Conservation (phyloP, 2,113 vertebrate species). For the Actenoides hombroni region DNA sequence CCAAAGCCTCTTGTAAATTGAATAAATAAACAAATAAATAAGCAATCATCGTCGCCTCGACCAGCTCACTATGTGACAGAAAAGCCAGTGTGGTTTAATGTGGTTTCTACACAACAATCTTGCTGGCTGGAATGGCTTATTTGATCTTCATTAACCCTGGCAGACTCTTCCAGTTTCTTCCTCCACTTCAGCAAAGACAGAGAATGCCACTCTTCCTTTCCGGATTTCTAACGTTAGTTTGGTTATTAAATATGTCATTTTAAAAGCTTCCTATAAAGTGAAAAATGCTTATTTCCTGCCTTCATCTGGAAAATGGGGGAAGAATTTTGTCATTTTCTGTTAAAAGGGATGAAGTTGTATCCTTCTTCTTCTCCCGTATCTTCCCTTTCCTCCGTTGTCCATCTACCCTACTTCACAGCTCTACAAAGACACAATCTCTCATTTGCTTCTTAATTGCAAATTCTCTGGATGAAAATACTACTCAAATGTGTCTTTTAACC, state of each 20-base stretch:
- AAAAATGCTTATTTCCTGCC: background rate
- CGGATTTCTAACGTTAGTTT: background rate
- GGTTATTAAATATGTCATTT: conserved; percentile 24
- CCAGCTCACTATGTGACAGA: background rate
- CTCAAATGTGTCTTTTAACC: background rate
- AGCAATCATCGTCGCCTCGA: background rate
- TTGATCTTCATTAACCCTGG: conserved; percentile 39
- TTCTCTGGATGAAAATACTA: background rate
- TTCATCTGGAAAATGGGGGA: background rate
- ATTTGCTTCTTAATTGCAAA: background rate
- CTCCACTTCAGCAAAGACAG: conserved; percentile 24
- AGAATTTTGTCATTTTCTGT: background rate
- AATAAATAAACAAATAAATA: conserved; percentile 57
- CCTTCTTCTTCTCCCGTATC: background rate
- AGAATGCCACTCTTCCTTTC: background rate
- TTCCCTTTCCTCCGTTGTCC: background rate
- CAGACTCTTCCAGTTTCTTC: conserved; percentile 9
- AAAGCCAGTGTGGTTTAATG: background rate
- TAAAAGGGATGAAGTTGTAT: background rate
- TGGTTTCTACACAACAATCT: background rate
- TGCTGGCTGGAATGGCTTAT: background rate
- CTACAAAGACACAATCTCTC: background rate
- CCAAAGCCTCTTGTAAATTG: conserved; percentile 38
- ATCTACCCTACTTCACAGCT: background rate
- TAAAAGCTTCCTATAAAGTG: conserved; percentile 3